Evolutionary conservation across 53 echinoderm and acorn worm genomes (phyloP), one percentile per base, ranked within the genome.

Genomic region (Crossaster papposus): DNA sequence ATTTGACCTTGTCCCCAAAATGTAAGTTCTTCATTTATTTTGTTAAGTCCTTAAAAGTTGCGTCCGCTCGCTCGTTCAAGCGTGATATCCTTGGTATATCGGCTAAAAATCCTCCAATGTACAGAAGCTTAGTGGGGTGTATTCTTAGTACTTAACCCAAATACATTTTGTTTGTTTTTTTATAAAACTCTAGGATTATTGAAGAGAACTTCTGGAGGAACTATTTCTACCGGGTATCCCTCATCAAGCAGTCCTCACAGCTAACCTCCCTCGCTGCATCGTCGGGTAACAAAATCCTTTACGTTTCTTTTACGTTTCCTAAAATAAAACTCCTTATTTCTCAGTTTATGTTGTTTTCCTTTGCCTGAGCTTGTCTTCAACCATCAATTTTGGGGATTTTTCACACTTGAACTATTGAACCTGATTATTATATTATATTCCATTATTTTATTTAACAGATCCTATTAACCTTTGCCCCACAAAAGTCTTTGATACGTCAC

Each of bases 121-220:
- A 9, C 0, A 44, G 44, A 9, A 44, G 9, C 6, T 1, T 1
- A 0, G 9, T 44, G 44, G n/a, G n/a, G 44, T 9, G 9, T 9
- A 44, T 44, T 44, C 44, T 44, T 44, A 44, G 7, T 52, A 10
- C 53, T 52, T 7, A 13, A 10, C 8, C 7, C 53, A 52, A 13
- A 52, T 52, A 52, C 53, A 10, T 7, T 14, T 1, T 15, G 22
- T 17, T 14, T 18, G 58, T 58, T 58, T 58, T 17, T 20, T 0
- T 58, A 18, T 58, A 2, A 58, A 58, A 15, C 12, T 58, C 17
- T 80, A 97, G 97, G 79, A 93, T 97, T 26, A 72, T 90, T 23
- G 97, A 97, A 80, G 94, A 97, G 85, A 90, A 96, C 54, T 97
- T 97, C 82, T 97, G 97, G 97, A 92, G 94, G 82, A 97, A 97